Evolutionary conservation across 2,113 vertebrate species (phyloP), one percentile per base, ranked within the genome.

Genomic region (Nansenia antarctica): DNA sequence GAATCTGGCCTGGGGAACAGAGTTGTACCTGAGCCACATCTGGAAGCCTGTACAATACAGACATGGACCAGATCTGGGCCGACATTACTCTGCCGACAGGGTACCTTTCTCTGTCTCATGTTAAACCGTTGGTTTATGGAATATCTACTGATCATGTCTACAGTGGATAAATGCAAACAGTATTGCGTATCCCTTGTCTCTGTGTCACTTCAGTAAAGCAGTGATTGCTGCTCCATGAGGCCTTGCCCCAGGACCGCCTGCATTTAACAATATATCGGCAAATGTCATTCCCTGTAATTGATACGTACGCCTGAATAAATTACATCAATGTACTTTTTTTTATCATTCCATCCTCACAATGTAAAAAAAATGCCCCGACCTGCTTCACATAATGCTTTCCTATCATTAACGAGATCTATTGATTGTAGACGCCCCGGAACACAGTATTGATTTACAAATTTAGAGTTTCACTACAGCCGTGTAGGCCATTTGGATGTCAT

Each of bases 401-500:
- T 82, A 82, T 85, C 86, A 82, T 24, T 74, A 79, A 80, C 82
- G 83, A 27, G 52, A 83, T 79, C 62, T 86, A 91, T 87, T 70
- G 86, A 88, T 88, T 49, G 78, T 31, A 26, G 42, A 60, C 70
- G 6, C 58, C 7, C 39, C 27, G 35, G 76, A 58, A 45, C 64
- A 69, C 59, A 68, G 79, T 85, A 89, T 88, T 84, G 83, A 91
- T 90, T 87, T 86, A 77, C 68, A 83, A 86, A 79, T 86, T 84
- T 76, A 68, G 69, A 81, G 69, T 81, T 79, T 84, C 79, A 82
- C 75, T 67, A 78, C 69, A 47, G 74, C 78, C 75, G 52, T 85
- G 82, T 86, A 72, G 80, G 65, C 78, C 77, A 64, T 82, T 88
- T 80, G 80, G 74, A 78, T 53, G 83, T 82, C 74, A 76, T 85